Base-by-base conservation (phyloP, 2,888 invertebrate species). In the Drosophila yooni region DNA sequence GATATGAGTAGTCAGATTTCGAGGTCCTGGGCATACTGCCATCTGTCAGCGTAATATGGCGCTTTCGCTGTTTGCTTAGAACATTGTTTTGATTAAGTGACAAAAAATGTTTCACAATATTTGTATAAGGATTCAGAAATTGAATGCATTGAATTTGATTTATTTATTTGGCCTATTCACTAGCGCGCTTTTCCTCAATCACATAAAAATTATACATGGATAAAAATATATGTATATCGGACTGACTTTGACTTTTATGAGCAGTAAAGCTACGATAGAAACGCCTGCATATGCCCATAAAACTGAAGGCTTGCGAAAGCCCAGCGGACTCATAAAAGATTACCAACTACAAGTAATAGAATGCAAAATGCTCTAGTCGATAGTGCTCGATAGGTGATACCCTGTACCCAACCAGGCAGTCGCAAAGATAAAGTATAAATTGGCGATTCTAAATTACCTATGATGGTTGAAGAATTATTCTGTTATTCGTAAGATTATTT, bases 81-180 rank as follows among this genome's bases (percentile, higher is more conserved):
- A 72, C 83, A 78, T 78, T 78, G 79, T 83, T 88, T 82, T 88
- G 88, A 89, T 84, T 74, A 82, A 82, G 81, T 86, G 88, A 56
- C 74, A 61, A 76, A 82, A 86, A 76, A 74, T 76, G 74, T 77
- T 79, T 65, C 59, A 50, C 57, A 67, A 65, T 89, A 85, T 88
- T 82, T 79, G 70, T 82, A 87, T 81, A 74, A 76, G 72, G 71
- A 79, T 83, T 75, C 81, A 73, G 65, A 71, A 71, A 72, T 85
- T 72, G 65, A 79, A 74, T 70, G 64, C 71, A 68, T 59, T 73
- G 69, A 72, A 72, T 71, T 60, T 76, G 85, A 89, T 89, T 85
- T 87, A 89, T 89, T 85, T 87, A 77, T 83, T 81, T 72, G 64
- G 59, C 52, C 53, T 61, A 64, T 59, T 40, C 51, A 56, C 53